Evolutionary conservation across 1,140 invertebrate species (phyloP), one percentile per base, ranked within the genome.

Genomic region (Drosophila lacertosa): DNA sequence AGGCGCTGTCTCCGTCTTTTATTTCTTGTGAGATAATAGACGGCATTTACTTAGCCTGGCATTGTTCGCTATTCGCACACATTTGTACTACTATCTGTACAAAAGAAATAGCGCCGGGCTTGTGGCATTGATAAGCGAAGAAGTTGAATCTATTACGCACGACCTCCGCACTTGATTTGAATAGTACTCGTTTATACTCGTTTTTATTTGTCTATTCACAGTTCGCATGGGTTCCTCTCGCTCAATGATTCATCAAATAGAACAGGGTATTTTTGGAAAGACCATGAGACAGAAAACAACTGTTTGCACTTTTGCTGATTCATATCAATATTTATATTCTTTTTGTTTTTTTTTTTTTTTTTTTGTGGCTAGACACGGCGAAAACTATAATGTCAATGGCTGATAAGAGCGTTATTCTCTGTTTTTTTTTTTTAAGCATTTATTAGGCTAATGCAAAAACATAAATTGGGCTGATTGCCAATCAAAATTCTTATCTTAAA

Each of bases 331-430:
- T 24, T 44, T n/a, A n/a, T n/a, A n/a, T n/a, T n/a, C n/a, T n/a
- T n/a, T n/a, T n/a, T n/a, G n/a, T n/a, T n/a, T n/a, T n/a, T n/a
- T n/a, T n/a, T n/a, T n/a, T n/a, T n/a, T 75, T 32, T 51, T 44
- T 57, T 64, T 67, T 60, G 80, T 16, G 72, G 45, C 76, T 59
- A 84, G 80, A 79, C 80, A 44, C 47, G 39, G 39, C n/a, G 35
- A 47, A 42, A 83, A 83, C 74, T 78, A 60, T 33, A 62, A 73
- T 69, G 72, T 76, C 81, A 75, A 53, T 67, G 59, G 6, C 59
- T 74, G 80, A 80, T 83, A 83, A 83, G 76, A 54, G 6, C 5
- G 13, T 47, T 11, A 9, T 18, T 64, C 44, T 47, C 20, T 6
- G 40, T 33, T 69, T 35, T 44, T 32, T 33, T 69, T 35, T 44